Conservation (phyloP, 1,140 invertebrate species). For the Eupeodes corollae region DNA sequence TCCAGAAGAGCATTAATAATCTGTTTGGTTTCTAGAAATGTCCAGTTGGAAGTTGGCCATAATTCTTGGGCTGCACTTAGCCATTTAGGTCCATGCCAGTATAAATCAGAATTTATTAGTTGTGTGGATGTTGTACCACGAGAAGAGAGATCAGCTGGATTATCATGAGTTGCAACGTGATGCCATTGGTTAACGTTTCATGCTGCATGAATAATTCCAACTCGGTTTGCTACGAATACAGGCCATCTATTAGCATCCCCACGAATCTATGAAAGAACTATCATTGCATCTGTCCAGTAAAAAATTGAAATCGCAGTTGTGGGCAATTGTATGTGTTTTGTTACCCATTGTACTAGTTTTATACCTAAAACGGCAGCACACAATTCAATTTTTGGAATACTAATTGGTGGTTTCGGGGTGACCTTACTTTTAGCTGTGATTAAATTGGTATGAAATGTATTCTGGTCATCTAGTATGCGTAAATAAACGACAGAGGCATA, state of each 20-base stretch:
- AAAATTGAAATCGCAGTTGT: background rate
- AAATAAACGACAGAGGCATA: background rate
- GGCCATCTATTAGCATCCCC: constrained; percentile 16
- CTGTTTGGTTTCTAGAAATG: no score
- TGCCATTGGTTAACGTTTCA: constrained; percentile 12
- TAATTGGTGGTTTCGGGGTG: no score
- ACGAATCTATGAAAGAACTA: constrained; percentile 22
- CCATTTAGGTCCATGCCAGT: constrained; percentile 18
- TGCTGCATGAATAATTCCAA: background rate
- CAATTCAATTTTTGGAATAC: no score
- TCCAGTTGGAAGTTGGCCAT: no score
- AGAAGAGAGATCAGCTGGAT: constrained; percentile 22
- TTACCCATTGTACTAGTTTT: no score
- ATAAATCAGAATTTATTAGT: constrained; percentile 8
- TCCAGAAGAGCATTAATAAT: no score
- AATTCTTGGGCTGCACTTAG: no score
- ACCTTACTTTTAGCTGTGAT: background rate
- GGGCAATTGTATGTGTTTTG: background rate
- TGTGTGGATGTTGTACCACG: background rate
- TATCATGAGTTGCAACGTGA: constrained; percentile 16
- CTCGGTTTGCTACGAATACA: constrained; percentile 15
- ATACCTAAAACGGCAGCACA: no score
- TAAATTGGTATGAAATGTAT: background rate
- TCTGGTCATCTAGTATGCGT: background rate
- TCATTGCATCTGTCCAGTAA: constrained; percentile 28